A percentile compares a stretch with the other conserved stretches of the same genome.
Evolutionary conservation across 2,113 vertebrate species (phyloP).

Genomic region (Calidris pygmaea): DNA sequence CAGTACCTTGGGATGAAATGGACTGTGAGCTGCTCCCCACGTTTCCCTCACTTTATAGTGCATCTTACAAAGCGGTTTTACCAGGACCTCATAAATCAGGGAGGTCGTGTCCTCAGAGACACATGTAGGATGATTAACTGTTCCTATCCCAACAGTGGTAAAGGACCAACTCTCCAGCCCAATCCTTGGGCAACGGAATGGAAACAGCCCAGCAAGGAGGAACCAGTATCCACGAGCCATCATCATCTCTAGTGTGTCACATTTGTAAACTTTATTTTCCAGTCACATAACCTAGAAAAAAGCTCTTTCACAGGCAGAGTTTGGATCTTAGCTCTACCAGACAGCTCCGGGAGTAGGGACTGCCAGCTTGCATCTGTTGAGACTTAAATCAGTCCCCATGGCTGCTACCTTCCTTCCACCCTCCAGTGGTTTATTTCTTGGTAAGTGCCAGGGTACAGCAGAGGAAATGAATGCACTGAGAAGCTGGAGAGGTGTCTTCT

Average conservation of each 20-base stretch:
- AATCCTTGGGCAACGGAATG: background rate
- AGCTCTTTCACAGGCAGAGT: background rate
- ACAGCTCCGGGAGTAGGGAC: constrained; percentile 14
- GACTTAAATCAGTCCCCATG: constrained; percentile 6
- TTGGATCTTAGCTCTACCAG: background rate
- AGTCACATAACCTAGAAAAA: background rate
- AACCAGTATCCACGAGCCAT: background rate
- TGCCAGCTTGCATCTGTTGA: background rate
- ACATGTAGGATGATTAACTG: background rate
- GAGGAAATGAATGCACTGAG: background rate
- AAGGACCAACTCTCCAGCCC: background rate
- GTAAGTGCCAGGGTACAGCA: background rate
- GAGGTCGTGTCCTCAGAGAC: background rate
- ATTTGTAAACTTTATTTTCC: constrained; percentile 21
- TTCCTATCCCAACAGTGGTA: background rate
- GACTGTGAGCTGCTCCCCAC: background rate
- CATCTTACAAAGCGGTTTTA: background rate
- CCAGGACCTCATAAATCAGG: background rate
- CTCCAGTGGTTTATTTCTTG: background rate
- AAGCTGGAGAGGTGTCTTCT: background rate
- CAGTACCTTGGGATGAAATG: background rate
- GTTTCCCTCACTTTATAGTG: background rate
- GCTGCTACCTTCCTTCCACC: background rate
- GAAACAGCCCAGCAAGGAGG: background rate
- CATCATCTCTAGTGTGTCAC: background rate